Conservation (phyloP, 2,888 invertebrate genomes). For the Atrina japonica region DNA sequence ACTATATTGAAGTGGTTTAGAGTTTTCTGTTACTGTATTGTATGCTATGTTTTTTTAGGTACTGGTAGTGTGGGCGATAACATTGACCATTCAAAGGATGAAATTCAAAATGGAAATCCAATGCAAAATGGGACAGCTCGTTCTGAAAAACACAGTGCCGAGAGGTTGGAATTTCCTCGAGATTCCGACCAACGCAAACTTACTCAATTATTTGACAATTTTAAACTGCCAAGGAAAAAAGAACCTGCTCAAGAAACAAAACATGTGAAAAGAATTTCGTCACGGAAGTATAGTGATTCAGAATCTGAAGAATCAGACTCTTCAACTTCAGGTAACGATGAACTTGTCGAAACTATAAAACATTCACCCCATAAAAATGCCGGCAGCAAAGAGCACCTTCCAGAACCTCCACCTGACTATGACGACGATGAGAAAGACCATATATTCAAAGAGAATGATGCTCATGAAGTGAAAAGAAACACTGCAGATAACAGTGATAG, state of each 20-base stretch:
- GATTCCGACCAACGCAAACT: constrained; percentile 67
- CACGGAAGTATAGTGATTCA: constrained; percentile 55
- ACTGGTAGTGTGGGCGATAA: constrained; percentile 31
- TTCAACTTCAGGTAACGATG: constrained; percentile 38
- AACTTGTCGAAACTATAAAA: background rate
- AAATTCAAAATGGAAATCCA: constrained; percentile 29
- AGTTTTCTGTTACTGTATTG: no score
- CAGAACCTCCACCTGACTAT: background rate
- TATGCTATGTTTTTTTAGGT: constrained; percentile 13
- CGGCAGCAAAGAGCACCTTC: background rate
- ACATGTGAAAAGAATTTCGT: constrained; percentile 48
- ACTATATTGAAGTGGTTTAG: no score
- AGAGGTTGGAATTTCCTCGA: constrained; percentile 63
- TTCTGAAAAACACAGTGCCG: constrained; percentile 26
- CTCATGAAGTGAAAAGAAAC: background rate
- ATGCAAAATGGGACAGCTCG: constrained; percentile 26
- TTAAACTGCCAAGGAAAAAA: constrained; percentile 48
- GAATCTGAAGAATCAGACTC: constrained; percentile 58
- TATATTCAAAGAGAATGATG: background rate
- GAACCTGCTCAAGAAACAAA: constrained; percentile 15
- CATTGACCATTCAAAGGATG: constrained; percentile 10
- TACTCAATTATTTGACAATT: constrained; percentile 60
- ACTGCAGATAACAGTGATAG: no score
- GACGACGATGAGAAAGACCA: constrained; percentile 7
- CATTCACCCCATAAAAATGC: no score